Base-by-base conservation (phyloP, 2,797 vertebrate species). In the Chloroceryle inda region DNA sequence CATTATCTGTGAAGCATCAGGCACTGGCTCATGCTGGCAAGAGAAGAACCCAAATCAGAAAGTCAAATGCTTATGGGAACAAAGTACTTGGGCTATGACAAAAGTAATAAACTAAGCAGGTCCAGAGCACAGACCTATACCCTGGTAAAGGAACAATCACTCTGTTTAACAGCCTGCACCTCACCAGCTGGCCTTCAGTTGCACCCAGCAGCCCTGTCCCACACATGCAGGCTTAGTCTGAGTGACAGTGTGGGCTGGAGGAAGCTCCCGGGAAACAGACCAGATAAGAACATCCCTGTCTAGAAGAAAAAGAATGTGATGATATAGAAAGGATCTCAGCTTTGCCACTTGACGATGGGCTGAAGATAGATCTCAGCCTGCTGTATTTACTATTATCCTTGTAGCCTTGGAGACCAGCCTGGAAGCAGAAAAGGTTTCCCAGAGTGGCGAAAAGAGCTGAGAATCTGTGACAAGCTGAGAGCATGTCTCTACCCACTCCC, bases 401-500 rank as follows among this genome's bases (percentile, higher is more conserved):
- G n/a, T 77, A 89, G 47, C 38, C 49, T 80, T 74, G 76, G 53
- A 93, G 31, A 66, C 22, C 49, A 85, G 61, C 47, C 47, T 88
- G 24, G 40, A 88, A 89, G 82, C 35, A 80, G 24, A 72, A 59
- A 31, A 50, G 5, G 17, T 40, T 94, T 87, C 71, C 27, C 40
- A 75, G 55, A 45, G 44, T 2, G 2, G 9, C 11, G 4, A 68
- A 56, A 89, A 75, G 45, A 31, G 78, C 33, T 78, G n/a, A 74
- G 37, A 75, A 81, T 72, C 6, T 75, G 29, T 35, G 74, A 87
- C 29, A 81, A 82, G n/a, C 12, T 87, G 23, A 44, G 67, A 78
- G 20, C 18, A 8, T 29, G 13, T 40, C 31, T 55, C 52, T 49
- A 33, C 26, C 5, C 38, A 85, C 11, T 58, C 38, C 23, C 21